phyloP scores from a whole-genome alignment of 2,797 vertebrate genomes.

The Limnodromus scolopaceus region DNA sequence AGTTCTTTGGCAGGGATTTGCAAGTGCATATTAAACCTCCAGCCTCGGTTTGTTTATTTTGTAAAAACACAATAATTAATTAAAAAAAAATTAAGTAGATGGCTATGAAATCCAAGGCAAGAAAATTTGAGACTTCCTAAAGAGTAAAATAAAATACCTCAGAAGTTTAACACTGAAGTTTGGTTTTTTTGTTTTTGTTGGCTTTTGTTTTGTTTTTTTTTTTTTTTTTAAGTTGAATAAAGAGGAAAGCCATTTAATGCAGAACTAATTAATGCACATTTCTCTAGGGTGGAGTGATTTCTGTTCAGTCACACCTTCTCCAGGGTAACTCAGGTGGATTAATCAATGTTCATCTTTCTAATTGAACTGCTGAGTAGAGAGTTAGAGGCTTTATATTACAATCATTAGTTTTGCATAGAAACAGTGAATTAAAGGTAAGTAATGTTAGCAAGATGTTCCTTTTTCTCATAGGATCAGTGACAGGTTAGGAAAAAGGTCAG shows the following conservation, averaged over 20 bases:
- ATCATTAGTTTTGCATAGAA: background rate
- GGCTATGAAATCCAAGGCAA: background rate
- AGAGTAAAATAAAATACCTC: background rate
- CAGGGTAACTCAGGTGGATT: constrained; percentile 7
- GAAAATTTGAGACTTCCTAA: background rate
- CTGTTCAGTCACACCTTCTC: constrained; percentile 23
- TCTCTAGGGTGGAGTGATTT: background rate
- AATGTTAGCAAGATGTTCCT: background rate
- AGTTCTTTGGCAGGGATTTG: background rate
- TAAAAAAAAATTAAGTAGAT: background rate
- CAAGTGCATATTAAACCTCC: background rate
- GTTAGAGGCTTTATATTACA: background rate
- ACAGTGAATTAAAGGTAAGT: background rate
- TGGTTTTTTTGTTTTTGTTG: background rate
- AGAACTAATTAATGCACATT: background rate
- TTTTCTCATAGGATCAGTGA: background rate
- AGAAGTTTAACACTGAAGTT: background rate
- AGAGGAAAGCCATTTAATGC: background rate
- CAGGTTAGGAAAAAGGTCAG: background rate
- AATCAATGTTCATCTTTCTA: constrained; percentile 33
- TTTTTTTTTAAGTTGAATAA: background rate
- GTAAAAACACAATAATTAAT: background rate
- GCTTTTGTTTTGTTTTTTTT: background rate
- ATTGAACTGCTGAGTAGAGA: background rate
- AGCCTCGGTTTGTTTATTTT: background rate